Conservation (phyloP, 92 coral and sea anemone genomes). For the Siderastrea siderea region DNA sequence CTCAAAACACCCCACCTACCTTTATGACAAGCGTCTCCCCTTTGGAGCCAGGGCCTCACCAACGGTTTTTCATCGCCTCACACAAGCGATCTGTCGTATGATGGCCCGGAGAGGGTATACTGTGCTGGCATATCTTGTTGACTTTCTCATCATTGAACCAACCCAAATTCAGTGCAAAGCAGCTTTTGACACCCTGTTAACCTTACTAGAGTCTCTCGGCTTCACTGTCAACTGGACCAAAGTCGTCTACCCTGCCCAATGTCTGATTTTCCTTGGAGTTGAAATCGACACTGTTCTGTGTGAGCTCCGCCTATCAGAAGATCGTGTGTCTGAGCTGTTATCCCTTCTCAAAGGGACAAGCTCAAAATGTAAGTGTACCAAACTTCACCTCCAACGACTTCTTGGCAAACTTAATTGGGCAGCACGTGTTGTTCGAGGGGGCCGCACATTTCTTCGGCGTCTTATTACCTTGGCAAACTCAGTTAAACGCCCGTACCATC, state of each 20-base stretch:
- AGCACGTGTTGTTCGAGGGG: background rate
- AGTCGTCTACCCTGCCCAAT: no score
- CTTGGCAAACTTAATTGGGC: no score
- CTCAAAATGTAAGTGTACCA: no score
- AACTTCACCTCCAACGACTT: no score
- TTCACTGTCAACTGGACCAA: no score
- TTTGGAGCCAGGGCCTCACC: no score
- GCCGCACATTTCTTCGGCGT: background rate
- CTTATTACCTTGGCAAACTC: conserved; percentile 38
- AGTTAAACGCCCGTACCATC: conserved; percentile 32
- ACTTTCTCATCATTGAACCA: background rate
- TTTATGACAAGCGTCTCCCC: conserved; percentile 7
- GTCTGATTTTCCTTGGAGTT: conserved; percentile 40
- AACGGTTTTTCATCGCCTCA: no score
- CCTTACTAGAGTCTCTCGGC: no score
- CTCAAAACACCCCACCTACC: conserved; percentile 2
- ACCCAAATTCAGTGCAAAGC: no score
- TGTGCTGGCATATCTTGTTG: background rate
- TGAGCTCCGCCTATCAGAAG: conserved; percentile 43
- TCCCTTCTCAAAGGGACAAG: conserved; percentile 27
- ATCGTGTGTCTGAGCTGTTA: conserved; percentile 48
- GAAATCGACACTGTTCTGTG: conserved; percentile 47
- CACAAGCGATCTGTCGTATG: conserved; percentile 45
- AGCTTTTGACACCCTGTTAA: no score
- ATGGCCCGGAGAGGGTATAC: background rate